These are phyloP conservation scores for Porites lobata DNA, from an alignment of 92 coral and sea anemone species.

Conservation along the genomic window DNA sequence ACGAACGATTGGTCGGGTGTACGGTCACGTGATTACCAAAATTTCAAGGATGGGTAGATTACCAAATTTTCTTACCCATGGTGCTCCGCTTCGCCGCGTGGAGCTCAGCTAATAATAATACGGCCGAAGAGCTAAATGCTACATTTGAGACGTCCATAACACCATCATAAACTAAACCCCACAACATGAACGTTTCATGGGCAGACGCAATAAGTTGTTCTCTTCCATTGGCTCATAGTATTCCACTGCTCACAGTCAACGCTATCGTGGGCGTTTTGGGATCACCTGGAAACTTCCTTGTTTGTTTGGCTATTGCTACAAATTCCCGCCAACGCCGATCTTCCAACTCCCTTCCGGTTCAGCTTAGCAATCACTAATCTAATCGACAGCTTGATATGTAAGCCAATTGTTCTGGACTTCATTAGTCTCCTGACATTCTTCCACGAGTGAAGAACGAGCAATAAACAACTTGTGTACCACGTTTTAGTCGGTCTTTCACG, in stretches of 20 bases:
- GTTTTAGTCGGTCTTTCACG: too few relatives aligned
- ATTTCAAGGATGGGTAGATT: too few relatives aligned
- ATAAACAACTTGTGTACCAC: background rate
- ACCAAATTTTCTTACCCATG: too few relatives aligned
- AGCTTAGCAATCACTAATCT: conserved; percentile 71
- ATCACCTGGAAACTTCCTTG: conserved; percentile 57
- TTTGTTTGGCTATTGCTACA: conserved; percentile 49
- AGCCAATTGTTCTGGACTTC: conserved; percentile 45
- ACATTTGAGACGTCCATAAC: too few relatives aligned
- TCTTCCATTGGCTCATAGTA: conserved; percentile 15
- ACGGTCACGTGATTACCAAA: too few relatives aligned
- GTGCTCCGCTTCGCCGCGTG: too few relatives aligned
- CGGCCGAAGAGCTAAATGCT: too few relatives aligned
- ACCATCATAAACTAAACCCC: too few relatives aligned
- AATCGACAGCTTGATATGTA: conserved; percentile 54
- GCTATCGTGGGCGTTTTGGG: conserved; percentile 48
- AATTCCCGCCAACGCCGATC: conserved; percentile 55
- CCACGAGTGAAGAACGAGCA: too few relatives aligned
- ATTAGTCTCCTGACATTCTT: background rate
- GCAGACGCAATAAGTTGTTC: background rate
- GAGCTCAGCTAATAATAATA: too few relatives aligned
- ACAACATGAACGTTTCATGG: too few relatives aligned
- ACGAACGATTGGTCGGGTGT: too few relatives aligned
- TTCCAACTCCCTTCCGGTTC: conserved; percentile 60
- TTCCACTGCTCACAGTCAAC: conserved; percentile 30